Conservation (phyloP, 2,797 vertebrate species). For the Xerus rutilus region DNA sequence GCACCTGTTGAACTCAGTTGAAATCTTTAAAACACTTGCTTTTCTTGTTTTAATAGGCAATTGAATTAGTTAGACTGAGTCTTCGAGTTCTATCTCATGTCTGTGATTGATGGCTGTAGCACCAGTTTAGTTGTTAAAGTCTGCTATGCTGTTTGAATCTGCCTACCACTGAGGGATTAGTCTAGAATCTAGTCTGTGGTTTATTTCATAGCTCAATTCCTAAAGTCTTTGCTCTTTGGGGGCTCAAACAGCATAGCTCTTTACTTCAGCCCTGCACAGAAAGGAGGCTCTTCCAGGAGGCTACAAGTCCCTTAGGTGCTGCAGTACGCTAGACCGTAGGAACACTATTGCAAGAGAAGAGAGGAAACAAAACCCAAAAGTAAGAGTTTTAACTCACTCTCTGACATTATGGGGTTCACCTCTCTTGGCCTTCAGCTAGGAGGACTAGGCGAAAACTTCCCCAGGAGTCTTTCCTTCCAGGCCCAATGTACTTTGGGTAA, state of each 20-base stretch:
- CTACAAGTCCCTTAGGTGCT: background rate
- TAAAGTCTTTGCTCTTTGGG: background rate
- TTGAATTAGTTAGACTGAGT: background rate
- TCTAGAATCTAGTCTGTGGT: background rate
- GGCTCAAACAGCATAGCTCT: fast-evolving
- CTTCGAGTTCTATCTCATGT: background rate
- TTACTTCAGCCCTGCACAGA: background rate
- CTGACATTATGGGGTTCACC: fast-evolving
- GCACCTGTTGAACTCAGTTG: background rate
- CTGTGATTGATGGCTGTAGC: too few species aligned
- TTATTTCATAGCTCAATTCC: background rate
- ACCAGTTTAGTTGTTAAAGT: background rate
- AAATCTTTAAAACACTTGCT: background rate
- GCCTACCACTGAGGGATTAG: background rate
- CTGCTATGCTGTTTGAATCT: background rate
- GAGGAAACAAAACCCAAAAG: background rate
- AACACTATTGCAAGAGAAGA: background rate
- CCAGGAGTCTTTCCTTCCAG: too few species aligned
- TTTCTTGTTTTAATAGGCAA: background rate
- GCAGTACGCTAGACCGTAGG: fast-evolving
- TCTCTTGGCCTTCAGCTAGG: background rate
- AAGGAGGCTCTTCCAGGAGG: background rate
- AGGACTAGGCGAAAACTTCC: background rate
- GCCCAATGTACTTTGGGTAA: too few species aligned
- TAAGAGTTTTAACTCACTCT: fast-evolving